These are phyloP conservation scores for Dicaeum eximium DNA, from an alignment of 2,113 vertebrate genomes.

Conservation along the genomic window DNA sequence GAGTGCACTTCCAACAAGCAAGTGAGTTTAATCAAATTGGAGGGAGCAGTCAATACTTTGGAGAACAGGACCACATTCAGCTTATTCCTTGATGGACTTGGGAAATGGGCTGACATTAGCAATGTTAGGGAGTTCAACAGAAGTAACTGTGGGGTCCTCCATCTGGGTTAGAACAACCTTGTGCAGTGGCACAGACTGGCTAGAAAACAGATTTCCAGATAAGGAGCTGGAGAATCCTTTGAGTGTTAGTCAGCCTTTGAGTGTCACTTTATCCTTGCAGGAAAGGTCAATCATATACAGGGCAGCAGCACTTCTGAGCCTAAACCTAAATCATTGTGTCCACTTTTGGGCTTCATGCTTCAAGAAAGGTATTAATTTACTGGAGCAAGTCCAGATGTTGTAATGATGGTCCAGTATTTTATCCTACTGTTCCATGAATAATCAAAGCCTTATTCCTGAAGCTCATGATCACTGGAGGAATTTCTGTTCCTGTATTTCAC, in stretches of 20 bases:
- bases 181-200: background rate
- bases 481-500: background rate
- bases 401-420: background rate
- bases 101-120: background rate
- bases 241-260: background rate
- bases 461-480: background rate
- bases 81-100: background rate
- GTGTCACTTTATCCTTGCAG: background rate
- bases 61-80: background rate
- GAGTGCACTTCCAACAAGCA: background rate
- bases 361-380: background rate
- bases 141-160: background rate
- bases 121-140: background rate
- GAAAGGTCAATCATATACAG: background rate
- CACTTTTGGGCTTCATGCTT: background rate
- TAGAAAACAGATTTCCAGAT: background rate
- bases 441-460: background rate
- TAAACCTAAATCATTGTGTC: background rate
- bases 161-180: background rate
- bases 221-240: background rate
- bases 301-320: background rate
- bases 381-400: background rate
- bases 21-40: background rate
- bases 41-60: background rate
- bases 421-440: background rate